These are phyloP conservation scores for Phrixothrix hirtus DNA, from an alignment of 2,888 invertebrate species.

Conservation along the genomic window DNA sequence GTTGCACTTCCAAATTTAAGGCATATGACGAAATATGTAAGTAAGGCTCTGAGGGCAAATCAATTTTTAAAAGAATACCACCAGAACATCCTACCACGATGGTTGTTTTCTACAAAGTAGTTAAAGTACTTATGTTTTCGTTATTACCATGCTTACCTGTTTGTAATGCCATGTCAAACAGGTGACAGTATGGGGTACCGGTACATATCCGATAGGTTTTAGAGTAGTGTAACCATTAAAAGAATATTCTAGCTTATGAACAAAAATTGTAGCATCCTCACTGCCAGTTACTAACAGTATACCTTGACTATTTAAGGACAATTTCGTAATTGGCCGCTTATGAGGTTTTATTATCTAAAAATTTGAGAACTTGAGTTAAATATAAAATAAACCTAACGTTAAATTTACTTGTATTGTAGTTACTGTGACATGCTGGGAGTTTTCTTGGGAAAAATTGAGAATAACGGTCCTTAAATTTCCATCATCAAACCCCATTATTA, in stretches of 20 bases:
- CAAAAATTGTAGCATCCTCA: constrained; percentile 71
- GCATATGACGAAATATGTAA: no score
- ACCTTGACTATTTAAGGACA: constrained; percentile 63
- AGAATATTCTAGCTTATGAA: constrained; percentile 59
- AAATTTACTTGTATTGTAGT: constrained; percentile 4
- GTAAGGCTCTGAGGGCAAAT: no score
- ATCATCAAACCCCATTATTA: constrained; percentile 71
- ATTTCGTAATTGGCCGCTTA: constrained; percentile 62
- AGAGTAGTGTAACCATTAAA: constrained; percentile 56
- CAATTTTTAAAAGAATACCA: no score
- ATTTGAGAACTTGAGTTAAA: no score
- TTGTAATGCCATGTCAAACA: constrained; percentile 70
- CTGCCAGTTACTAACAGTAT: constrained; percentile 68
- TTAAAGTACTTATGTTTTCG: no score
- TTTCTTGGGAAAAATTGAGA: constrained; percentile 21
- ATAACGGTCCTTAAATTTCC: constrained; percentile 66
- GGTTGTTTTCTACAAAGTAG: no score
- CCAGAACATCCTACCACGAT: no score
- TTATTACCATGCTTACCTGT: no score
- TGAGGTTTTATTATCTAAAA: constrained; percentile 68
- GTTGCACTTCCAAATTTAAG: no score
- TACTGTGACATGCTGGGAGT: background rate
- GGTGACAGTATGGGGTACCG: constrained; percentile 64
- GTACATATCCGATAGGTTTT: constrained; percentile 69
- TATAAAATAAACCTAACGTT: no score